Evolutionary conservation across 2,797 vertebrate species (phyloP), one percentile per base, ranked within the genome.

Genomic region (Girardinus metallicus): DNA sequence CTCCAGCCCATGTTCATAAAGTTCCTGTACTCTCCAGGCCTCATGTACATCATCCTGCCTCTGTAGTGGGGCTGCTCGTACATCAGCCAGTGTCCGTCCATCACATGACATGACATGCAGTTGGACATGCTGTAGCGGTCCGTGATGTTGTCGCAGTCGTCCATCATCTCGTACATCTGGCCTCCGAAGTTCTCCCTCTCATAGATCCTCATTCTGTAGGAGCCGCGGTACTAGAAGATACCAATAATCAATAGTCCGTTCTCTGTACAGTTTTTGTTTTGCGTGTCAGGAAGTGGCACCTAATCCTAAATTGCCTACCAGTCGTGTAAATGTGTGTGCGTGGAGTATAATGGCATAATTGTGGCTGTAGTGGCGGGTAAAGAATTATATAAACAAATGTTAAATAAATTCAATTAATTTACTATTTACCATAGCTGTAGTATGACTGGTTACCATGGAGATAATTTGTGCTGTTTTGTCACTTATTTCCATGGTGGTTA

Each of bases 1-100:
- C 49, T 12, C 34, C 41, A 31, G 21, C 66, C 77, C 68, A 44
- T 71, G 68, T 78, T 73, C n/a, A 26, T 34, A 29, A 71, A 78
- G 66, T 18, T 78, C 68, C 77, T 72, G 77, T 78, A 78, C 77
- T 78, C 77, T 55, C 68, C 77, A 11, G 77, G 77, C 68, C 77
- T 78, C 77, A 73, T 71, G 51, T 78, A 78, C 66, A 73, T 71
- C 77, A 78, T 73, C 77, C 51, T 72, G 39, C 77, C 77, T 73
- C 68, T 73, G 51, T 78, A 78, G 68, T 73, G 47, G 76, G 76
- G 76, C 1, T 76, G 75, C 75, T 76, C 75, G 10, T 76, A 64
- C 75, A 76, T 76, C 75, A 76, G 75, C 57, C 75, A 76, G 41
- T 76, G 75, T 29, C 75, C 75, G 1, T 76, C 75, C 75, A 76